phyloP scores from a whole-genome alignment of 1,140 invertebrate species.

The Solenopsis invicta region DNA sequence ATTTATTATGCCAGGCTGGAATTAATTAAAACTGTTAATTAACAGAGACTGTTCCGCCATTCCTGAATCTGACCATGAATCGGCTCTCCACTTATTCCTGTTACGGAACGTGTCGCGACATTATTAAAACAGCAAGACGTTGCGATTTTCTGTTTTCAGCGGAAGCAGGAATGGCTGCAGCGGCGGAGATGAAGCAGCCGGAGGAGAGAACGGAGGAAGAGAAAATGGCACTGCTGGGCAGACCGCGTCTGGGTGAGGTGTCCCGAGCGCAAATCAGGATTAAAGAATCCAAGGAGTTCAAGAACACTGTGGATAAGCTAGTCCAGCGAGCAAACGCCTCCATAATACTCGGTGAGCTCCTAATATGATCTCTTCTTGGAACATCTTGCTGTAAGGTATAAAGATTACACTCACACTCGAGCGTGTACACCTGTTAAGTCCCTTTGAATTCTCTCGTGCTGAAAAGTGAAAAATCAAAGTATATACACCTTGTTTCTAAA shows the following conservation, averaged over 20 bases:
- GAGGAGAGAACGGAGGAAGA: conserved; percentile 92
- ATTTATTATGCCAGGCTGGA: background rate
- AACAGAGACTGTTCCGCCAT: background rate
- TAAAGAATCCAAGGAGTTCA: conserved; percentile 99
- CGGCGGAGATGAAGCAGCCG: conserved; percentile 89
- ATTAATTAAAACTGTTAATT: conserved; percentile 17
- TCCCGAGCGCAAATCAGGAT: conserved; percentile 95
- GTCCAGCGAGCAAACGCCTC: conserved; percentile 98
- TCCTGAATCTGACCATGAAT: conserved; percentile 30
- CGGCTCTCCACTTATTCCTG: conserved; percentile 2
- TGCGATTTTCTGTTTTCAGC: conserved; percentile 84
- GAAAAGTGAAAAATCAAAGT: background rate
- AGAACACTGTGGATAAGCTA: conserved; percentile 99
- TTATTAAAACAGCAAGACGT: conserved; percentile 37
- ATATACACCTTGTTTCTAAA: too few species aligned
- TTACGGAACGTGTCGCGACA: background rate
- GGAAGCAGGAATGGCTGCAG: conserved; percentile 88
- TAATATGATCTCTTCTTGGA: background rate
- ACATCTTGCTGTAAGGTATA: background rate
- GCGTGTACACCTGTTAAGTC: background rate
- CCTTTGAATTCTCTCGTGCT: background rate
- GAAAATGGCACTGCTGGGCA: conserved; percentile 96
- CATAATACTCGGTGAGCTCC: conserved; percentile 91
- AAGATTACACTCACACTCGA: background rate
- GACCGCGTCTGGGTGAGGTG: conserved; percentile 95